Conservation (phyloP, 2,113 vertebrate genomes). For the Triplophysa dalaica region DNA sequence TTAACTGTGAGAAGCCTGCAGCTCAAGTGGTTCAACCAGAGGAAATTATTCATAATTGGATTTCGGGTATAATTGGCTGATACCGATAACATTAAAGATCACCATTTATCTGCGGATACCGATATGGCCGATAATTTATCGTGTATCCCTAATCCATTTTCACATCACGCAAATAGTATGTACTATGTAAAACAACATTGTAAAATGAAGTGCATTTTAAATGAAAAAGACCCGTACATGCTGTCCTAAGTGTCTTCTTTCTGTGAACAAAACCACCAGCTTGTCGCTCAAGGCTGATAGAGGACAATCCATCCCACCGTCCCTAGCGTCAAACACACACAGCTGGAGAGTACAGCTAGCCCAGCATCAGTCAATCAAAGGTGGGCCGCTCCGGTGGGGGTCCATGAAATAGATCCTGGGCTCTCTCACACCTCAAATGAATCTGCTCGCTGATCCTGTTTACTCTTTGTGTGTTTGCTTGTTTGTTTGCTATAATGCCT, state of each 20-base stretch:
- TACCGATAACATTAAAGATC: no score
- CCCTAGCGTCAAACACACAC: slow-evolving; percentile 33
- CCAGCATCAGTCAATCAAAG: slow-evolving; percentile 43
- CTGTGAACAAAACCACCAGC: not conserved
- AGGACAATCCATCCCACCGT: not conserved
- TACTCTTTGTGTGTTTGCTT: slow-evolving; percentile 77
- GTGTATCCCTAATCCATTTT: no score
- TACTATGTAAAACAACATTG: no score
- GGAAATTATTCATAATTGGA: no score
- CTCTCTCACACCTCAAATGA: slow-evolving; percentile 62
- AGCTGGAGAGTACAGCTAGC: slow-evolving; percentile 24
- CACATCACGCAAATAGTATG: no score
- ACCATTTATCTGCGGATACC: no score
- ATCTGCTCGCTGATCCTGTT: slow-evolving; percentile 70
- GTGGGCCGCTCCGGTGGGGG: slow-evolving; percentile 34
- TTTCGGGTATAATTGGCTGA: no score
- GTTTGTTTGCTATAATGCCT: slow-evolving; percentile 62
- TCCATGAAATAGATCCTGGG: slow-evolving; percentile 71
- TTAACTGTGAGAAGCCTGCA: no score
- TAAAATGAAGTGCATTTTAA: no score
- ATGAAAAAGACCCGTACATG: no score
- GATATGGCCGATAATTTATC: no score
- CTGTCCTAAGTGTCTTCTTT: not conserved
- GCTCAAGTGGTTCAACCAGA: no score
- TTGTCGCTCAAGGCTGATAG: not conserved